Evolutionary conservation across 2,797 vertebrate genomes (phyloP).

Genomic region (Mormyrops boulengeri): DNA sequence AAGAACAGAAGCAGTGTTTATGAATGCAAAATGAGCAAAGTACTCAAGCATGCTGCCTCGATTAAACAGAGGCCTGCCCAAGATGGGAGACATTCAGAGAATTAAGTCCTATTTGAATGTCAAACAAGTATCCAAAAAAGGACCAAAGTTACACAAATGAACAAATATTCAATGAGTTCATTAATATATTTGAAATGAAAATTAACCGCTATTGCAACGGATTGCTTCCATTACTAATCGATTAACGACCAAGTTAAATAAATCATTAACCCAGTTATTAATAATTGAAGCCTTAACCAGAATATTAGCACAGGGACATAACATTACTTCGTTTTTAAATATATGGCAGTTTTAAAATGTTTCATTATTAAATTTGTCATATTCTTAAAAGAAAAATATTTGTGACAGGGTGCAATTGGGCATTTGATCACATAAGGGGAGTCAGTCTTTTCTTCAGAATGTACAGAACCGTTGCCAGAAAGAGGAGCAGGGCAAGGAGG

Average conservation of each 20-base stretch:
- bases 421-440: slow-evolving; percentile 28
- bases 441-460: slow-evolving; percentile 90
- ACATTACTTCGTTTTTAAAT: background rate
- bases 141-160: background rate
- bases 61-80: background rate
- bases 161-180: background rate
- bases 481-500: slow-evolving; percentile 85
- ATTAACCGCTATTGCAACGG: background rate
- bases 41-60: background rate
- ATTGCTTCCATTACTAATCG: background rate
- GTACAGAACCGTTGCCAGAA: slow-evolving; percentile 87
- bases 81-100: background rate
- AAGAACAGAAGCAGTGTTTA: background rate
- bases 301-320: background rate
- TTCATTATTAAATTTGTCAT: too few species aligned
- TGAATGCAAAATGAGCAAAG: background rate
- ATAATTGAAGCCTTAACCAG: background rate
- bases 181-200: background rate
- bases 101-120: background rate
- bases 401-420: background rate
- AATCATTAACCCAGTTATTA: background rate
- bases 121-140: background rate
- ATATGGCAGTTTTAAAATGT: background rate
- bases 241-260: background rate
- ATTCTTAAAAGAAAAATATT: background rate